A percentile compares a stretch with the other conserved stretches of the same genome.
Evolutionary conservation across 2,797 vertebrate genomes (phyloP).

Genomic region (Scomberomorus guttatus): DNA sequence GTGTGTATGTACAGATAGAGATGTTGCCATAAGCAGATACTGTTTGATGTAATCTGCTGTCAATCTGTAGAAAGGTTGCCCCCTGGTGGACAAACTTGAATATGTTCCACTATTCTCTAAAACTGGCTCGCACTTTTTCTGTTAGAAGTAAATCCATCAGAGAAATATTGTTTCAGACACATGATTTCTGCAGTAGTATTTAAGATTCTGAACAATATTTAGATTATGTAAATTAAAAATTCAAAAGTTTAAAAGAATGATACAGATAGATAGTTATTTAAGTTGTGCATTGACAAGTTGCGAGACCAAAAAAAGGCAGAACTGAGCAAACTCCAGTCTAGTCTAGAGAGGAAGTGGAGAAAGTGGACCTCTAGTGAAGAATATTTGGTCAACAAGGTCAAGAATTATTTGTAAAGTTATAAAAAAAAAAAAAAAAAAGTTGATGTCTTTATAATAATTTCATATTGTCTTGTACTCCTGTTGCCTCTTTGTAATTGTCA

Average conservation of each 20-base stretch:
- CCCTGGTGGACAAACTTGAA: slow-evolving; percentile 64
- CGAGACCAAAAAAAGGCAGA: background rate
- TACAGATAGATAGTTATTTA: too few species aligned
- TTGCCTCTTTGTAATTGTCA: too few species aligned
- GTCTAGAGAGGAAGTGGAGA: background rate
- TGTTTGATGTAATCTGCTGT: accelerated
- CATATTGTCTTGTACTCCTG: too few species aligned
- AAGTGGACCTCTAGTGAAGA: background rate
- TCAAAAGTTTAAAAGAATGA: too few species aligned
- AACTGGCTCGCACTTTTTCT: too few species aligned
- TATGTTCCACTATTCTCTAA: background rate
- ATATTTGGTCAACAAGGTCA: background rate
- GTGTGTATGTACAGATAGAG: background rate
- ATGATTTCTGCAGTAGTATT: background rate
- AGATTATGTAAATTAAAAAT: background rate
- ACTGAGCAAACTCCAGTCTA: background rate
- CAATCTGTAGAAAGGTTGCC: slow-evolving; percentile 47
- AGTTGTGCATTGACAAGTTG: too few species aligned
- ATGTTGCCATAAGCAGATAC: too few species aligned
- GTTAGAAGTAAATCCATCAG: too few species aligned
- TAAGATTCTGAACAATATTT: background rate
- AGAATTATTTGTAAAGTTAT: too few species aligned
- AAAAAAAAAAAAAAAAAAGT: too few species aligned
- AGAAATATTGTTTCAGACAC: background rate
- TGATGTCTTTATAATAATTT: too few species aligned